Percentiles rank a stretch among this genome's conserved stretches.
Conservation (phyloP, 2,113 vertebrate genomes). For the Atherinomorus stipes region DNA sequence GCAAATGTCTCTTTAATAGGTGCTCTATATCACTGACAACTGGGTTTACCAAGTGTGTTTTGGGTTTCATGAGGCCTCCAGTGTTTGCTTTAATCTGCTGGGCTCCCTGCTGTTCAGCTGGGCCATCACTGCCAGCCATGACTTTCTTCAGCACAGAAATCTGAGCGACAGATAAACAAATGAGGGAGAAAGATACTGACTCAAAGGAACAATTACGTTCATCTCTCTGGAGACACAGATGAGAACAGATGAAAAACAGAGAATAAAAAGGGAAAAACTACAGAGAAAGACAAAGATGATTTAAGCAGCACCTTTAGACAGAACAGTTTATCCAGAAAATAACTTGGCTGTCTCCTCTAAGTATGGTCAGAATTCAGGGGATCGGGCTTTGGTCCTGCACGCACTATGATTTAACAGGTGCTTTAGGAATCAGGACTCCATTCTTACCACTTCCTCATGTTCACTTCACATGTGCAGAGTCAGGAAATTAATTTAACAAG, state of each 20-base stretch:
- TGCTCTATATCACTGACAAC: constrained; percentile 50
- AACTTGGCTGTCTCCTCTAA: constrained; percentile 51
- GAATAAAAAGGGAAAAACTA: constrained; percentile 35
- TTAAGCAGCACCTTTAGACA: constrained; percentile 38
- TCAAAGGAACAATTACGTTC: constrained; percentile 44
- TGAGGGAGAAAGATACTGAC: constrained; percentile 23
- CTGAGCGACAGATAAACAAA: constrained; percentile 42
- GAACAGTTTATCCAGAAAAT: constrained; percentile 61
- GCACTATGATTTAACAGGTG: constrained; percentile 66
- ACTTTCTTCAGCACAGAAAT: constrained; percentile 36
- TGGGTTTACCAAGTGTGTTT: constrained; percentile 47
- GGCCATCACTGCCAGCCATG: constrained; percentile 20
- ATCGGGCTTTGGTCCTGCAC: constrained; percentile 39
- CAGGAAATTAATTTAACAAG: constrained; percentile 72
- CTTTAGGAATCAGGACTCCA: constrained; percentile 55
- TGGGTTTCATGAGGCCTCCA: constrained; percentile 36
- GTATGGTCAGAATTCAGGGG: constrained; percentile 21
- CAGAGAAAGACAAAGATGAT: constrained; percentile 36
- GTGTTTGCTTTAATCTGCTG: constrained; percentile 51
- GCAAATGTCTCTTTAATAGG: constrained; percentile 44
- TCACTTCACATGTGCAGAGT: constrained; percentile 44
- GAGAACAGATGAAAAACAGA: constrained; percentile 31
- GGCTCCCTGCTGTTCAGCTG: constrained; percentile 36
- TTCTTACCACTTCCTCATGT: constrained; percentile 45
- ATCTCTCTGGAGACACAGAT: constrained; percentile 30